Base-by-base conservation (phyloP, 2,113 vertebrate species). In the Channa argus region DNA sequence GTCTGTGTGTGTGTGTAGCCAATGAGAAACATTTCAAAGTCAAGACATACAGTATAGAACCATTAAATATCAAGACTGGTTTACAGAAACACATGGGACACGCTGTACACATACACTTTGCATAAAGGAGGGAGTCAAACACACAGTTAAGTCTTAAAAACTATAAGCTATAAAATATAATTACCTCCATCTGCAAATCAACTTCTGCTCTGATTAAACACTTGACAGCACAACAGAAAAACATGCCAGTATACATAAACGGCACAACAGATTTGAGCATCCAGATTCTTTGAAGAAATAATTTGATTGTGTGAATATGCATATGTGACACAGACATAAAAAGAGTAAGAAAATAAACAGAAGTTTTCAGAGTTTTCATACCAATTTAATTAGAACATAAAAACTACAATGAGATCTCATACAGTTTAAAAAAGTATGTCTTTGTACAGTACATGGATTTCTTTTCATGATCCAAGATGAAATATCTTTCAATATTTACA, bases 101-200 rank as follows among this genome's bases (percentile, higher is more conserved):
- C 62, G 65, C 71, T 38, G 53, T 14, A 61, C 59, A 67, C 66
- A 51, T 49, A 52, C 64, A 80, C 53, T 52, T 70, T 38, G 54
- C 43, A 58, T 8, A 41, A 41, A 77, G 68, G 67, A 52, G 13
- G 49, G 63, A 61, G 24, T 76, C 61, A 69, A 64, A 74, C 68
- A 66, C 81, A 83, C 70, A 56, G 12, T 64, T 71, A 49, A 58
- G 82, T 78, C 72, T 60, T 64, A 47, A 14, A 65, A 72, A 71
- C 74, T 75, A 49, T 34, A 49, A 74, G 55, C 41, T n/a, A 70
- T 24, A 82, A 65, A 75, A 70, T 58, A 86, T 87, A 89, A 80
- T 91, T 92, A 92, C 91, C 91, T 92, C 85, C 51, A 69, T 86
- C 76, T 56, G 86, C 77, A 90, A 67, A 88, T 37, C 68, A 73